Evolutionary conservation across 1,140 invertebrate species (phyloP), one percentile per base, ranked within the genome.

Genomic region (Apocrypta bakeri): DNA sequence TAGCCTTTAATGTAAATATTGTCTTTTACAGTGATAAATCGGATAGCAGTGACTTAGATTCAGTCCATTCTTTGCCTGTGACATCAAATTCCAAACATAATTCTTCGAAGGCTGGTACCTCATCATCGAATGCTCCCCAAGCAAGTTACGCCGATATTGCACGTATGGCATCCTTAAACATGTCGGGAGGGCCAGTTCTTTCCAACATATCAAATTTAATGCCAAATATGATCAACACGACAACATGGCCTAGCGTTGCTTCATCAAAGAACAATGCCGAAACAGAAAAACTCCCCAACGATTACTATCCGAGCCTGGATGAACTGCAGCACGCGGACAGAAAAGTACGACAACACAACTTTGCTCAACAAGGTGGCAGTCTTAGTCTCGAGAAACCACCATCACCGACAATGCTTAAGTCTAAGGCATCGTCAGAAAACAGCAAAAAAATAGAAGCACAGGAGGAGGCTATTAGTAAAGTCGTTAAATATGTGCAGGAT

Each of bases 121-220:
- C 93, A 42, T 91, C 92, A 56, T 92, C 92, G 11, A 92, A 92
- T 24, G 92, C 93, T 12, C 93, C 94, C n/a, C 94, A 94, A 82
- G 94, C 94, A 37, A 96, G 95, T 48, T 96, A 96, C 88, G 95
- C 96, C 2, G 95, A 96, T 85, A 96, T 96, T 84, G 94, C 95
- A 25, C 93, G 94, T 66, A 95, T 94, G 88, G 90, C 93, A n/a
- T 89, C 89, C 29, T 90, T 92, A 24, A 92, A 90, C 68, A 88
- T 89, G 82, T 87, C 90, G 11, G 85, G 68, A 17, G 89, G 86
- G 83, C 88, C 89, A 8, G 87, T 88, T 27, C 78, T 90, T 27
- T 37, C 33, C 33, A 90, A 88, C 64, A 88, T 89, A 71, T 88
- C 90, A n/a, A 81, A 86, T 11, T 89, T 87, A 33, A 85, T 86